Base-by-base conservation (phyloP, 2,888 invertebrate species). In the Lysandra bellargus region DNA sequence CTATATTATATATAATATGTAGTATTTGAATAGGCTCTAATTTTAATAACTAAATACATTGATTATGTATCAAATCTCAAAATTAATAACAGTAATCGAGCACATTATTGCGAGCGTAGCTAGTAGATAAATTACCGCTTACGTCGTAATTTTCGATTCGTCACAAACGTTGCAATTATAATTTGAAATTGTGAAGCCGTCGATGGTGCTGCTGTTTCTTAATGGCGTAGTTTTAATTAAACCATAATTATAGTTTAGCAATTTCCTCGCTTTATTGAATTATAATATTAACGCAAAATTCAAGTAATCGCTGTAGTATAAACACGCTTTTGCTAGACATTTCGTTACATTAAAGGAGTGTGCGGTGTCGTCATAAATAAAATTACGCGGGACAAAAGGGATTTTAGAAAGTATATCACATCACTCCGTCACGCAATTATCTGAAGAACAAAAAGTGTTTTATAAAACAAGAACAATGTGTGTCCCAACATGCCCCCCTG, bases 401-500 rank as follows among this genome's bases (percentile, higher is more conserved):
- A 78, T 69, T 74, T 76, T 76, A 76, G 60, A 74, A 80, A 78
- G 64, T 69, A 44, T 78, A 80, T 80, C 74, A 64, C 80, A 78
- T 80, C 74, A 78, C 73, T 80, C 78, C 80, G 57, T 78, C 64
- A 75, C 72, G 79, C 80, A 81, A 80, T 81, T 79, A 80, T 80
- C 78, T 78, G 73, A 57, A 37, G 75, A 81, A 83, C 82, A 82
- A 83, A 83, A 81, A 64, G 79, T 78, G 72, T 78, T 80, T 80
- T 76, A 80, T 81, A 81, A 81, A 82, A 80, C 78, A 78, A 60
- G 79, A 83, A 87, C 84, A 88, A 83, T 84, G 83, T 85, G 84
- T 83, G 86, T 83, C 87, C 87, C 81, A 88, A 83, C 82, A 84
- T 83, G 82, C 84, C 83, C 84, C 88, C 89, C 86, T 88, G 87